phyloP scores from a whole-genome alignment of 2,113 vertebrate genomes.

The Tachysurus fulvidraco region DNA sequence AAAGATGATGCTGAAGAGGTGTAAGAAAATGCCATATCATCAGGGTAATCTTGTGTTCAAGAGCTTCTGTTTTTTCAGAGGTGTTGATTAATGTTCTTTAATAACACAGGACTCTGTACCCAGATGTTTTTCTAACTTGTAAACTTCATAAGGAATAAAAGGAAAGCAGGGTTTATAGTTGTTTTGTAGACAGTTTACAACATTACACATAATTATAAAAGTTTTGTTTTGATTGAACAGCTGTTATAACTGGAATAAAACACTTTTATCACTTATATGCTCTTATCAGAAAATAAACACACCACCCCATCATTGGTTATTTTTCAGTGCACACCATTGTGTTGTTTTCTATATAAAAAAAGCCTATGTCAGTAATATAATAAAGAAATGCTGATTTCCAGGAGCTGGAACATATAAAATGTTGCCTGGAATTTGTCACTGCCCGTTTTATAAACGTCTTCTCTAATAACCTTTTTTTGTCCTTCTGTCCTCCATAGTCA shows the following conservation, averaged over 20 bases:
- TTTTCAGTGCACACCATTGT: background rate
- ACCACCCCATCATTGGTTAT: background rate
- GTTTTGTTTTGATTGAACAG: background rate
- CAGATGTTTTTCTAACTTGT: background rate
- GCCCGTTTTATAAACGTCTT: background rate
- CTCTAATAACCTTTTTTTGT: background rate
- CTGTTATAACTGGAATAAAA: background rate
- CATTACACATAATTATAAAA: background rate
- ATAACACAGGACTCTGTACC: background rate
- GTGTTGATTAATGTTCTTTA: background rate
- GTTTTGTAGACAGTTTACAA: background rate
- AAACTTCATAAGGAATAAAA: background rate
- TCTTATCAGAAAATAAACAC: background rate
- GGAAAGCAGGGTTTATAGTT: background rate
- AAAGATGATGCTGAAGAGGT: background rate
- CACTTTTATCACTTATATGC: background rate
- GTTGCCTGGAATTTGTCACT: background rate
- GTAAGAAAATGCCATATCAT: constrained; percentile 16
- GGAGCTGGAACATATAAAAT: background rate
- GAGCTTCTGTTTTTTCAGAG: background rate
- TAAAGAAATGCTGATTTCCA: background rate
- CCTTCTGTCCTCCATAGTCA: background rate
- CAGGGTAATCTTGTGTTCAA: constrained; percentile 16
- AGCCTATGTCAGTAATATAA: background rate
- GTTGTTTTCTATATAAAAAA: background rate